Conservation (phyloP, 2,797 vertebrate species). For the Ctenochaetus hawaiiensis region DNA sequence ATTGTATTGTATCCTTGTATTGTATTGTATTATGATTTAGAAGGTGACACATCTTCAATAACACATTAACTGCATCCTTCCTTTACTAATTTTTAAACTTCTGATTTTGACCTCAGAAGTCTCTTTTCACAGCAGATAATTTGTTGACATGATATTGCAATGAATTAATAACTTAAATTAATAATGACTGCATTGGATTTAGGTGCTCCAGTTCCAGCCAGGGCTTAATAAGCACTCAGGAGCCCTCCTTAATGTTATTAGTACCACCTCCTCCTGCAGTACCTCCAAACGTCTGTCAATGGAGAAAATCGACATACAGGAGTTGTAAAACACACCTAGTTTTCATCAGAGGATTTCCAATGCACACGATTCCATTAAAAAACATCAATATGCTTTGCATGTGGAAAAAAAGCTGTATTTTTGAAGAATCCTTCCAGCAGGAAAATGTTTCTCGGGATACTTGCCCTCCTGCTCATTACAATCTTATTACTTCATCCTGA, state of each 20-base stretch:
- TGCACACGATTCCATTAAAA: neutral
- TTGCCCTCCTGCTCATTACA: constrained; percentile 53
- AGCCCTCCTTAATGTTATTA: neutral
- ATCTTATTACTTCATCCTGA: neutral
- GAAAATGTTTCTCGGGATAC: constrained; percentile 45
- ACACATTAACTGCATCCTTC: too few relatives aligned
- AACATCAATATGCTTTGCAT: neutral
- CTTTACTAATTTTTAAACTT: too few relatives aligned
- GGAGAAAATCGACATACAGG: neutral
- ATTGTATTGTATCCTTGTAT: too few relatives aligned
- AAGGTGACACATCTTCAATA: too few relatives aligned
- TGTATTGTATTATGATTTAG: too few relatives aligned
- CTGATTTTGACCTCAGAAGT: too few relatives aligned
- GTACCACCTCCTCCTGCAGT: too few relatives aligned
- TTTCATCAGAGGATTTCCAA: neutral
- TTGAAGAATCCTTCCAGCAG: constrained; percentile 4
- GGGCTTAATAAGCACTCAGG: neutral
- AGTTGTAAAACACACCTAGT: neutral
- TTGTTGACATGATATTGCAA: neutral
- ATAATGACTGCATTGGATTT: neutral
- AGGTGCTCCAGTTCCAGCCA: neutral
- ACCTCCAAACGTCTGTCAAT: neutral
- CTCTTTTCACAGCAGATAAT: neutral
- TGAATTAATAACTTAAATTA: neutral
- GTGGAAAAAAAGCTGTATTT: constrained; percentile 8